A percentile compares a stretch with the other conserved stretches of the same genome.
Conservation (phyloP, 2,888 invertebrate species). For the Cryptus viduatorius region DNA sequence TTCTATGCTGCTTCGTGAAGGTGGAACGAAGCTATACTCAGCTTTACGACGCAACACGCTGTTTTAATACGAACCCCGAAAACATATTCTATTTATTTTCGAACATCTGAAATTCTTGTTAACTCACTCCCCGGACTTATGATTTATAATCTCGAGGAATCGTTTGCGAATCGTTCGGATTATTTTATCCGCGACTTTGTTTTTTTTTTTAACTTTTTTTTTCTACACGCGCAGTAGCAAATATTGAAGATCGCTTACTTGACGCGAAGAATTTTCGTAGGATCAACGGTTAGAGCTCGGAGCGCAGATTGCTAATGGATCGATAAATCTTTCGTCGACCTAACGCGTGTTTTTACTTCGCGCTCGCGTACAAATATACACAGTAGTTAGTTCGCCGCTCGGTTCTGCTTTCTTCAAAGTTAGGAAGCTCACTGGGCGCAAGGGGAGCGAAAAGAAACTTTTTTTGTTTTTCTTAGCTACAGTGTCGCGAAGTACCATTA, state of each 20-base stretch:
- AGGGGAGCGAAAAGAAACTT: not conserved
- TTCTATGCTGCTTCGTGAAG: not conserved
- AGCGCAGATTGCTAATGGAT: conserved; percentile 44
- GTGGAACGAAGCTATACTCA: not conserved
- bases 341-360: conserved; percentile 21
- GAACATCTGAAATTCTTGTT: conserved; percentile 6
- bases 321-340: conserved; percentile 50
- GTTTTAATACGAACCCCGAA: not conserved
- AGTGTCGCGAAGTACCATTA: not conserved
- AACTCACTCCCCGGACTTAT: conserved; percentile 3
- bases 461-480: not conserved
- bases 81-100: conserved; percentile 32
- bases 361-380: not conserved
- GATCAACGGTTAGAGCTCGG: conserved; percentile 6
- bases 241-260: conserved; percentile 4
- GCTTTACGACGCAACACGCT: conserved; percentile 10
- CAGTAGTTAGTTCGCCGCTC: conserved; percentile 3
- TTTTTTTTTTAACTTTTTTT: not conserved
- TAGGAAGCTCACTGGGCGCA: conserved; percentile 5
- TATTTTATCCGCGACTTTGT: not conserved
- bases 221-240: not conserved
- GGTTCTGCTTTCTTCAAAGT: conserved; percentile 1
- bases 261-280: not conserved
- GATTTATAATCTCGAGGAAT: conserved; percentile 13
- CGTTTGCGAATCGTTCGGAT: conserved; percentile 5